Evolutionary conservation across 2,888 invertebrate genomes (phyloP).

Genomic region (Autographa gamma): DNA sequence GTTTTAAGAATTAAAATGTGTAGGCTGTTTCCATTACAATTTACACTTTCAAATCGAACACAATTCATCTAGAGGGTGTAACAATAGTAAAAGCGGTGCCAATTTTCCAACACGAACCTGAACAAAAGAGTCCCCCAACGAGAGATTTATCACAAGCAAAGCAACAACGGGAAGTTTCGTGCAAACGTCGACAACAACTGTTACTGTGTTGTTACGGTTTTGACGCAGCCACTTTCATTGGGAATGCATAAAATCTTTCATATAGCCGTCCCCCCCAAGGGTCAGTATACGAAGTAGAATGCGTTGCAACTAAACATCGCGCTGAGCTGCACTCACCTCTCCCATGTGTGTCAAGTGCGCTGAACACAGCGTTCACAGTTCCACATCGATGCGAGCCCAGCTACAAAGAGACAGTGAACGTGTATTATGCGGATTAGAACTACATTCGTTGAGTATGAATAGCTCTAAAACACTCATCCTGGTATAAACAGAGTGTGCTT

Average conservation of each 20-base stretch:
- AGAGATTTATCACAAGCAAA: slow-evolving; percentile 70
- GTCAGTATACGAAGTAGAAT: slow-evolving; percentile 59
- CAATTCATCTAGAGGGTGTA: slow-evolving; percentile 56
- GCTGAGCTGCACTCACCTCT: slow-evolving; percentile 56
- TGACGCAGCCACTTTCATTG: slow-evolving; percentile 49
- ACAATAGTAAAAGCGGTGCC: slow-evolving; percentile 67
- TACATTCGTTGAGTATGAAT: slow-evolving; percentile 9
- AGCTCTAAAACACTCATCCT: not conserved
- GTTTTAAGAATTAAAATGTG: slow-evolving; percentile 39
- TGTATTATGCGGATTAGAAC: slow-evolving; percentile 49
- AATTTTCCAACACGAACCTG: slow-evolving; percentile 65
- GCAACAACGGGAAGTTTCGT: slow-evolving; percentile 64
- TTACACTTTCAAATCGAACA: slow-evolving; percentile 59
- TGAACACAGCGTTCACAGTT: slow-evolving; percentile 42
- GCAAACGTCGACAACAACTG: slow-evolving; percentile 62
- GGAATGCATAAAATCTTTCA: slow-evolving; percentile 49
- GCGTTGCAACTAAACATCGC: slow-evolving; percentile 63
- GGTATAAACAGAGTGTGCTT: not conserved
- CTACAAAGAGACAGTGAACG: slow-evolving; percentile 50
- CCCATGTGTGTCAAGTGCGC: slow-evolving; percentile 60
- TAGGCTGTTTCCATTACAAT: slow-evolving; percentile 50
- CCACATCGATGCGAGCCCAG: slow-evolving; percentile 34
- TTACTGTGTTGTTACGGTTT: slow-evolving; percentile 46
- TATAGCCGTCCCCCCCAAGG: slow-evolving; percentile 33
- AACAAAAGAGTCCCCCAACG: slow-evolving; percentile 63